Percentiles rank a stretch among this genome's conserved stretches.
Evolutionary conservation across 2,797 vertebrate species (phyloP).

Genomic region (Triplophysa bombifrons): DNA sequence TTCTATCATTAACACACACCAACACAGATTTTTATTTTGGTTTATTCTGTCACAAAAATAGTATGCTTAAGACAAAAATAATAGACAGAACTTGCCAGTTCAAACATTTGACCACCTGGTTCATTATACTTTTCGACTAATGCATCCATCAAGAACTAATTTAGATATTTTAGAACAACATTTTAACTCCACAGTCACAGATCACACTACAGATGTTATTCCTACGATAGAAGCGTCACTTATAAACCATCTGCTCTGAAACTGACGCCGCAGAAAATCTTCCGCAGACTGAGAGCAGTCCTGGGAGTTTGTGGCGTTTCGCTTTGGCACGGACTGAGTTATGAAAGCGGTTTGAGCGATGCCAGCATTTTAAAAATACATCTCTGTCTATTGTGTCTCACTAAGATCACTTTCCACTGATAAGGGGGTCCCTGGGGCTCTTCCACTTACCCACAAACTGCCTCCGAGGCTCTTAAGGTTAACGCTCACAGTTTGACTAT

Average conservation of each 20-base stretch:
- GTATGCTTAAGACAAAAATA: not conserved
- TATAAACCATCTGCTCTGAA: slow-evolving; percentile 1
- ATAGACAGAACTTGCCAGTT: not conserved
- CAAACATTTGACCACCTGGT: not conserved
- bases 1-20: not conserved
- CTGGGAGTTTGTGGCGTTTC: slow-evolving; percentile 32
- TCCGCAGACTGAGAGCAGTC: slow-evolving; percentile 11
- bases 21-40: no score
- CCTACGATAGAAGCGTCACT: not conserved
- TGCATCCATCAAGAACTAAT: not conserved
- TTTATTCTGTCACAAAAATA: no score
- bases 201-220: not conserved
- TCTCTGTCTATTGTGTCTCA: slow-evolving; percentile 70
- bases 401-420: slow-evolving; percentile 65
- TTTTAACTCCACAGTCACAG: not conserved
- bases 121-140: not conserved
- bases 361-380: slow-evolving; percentile 67
- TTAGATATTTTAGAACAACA: not conserved
- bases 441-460: slow-evolving; percentile 74
- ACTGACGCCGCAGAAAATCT: slow-evolving; percentile 22
- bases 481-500: slow-evolving; percentile 76
- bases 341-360: slow-evolving; percentile 55
- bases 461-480: slow-evolving; percentile 75
- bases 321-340: slow-evolving; percentile 47
- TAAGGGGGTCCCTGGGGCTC: slow-evolving; percentile 70